Conservation (phyloP, 2,888 invertebrate species). For the Nebria salina region DNA sequence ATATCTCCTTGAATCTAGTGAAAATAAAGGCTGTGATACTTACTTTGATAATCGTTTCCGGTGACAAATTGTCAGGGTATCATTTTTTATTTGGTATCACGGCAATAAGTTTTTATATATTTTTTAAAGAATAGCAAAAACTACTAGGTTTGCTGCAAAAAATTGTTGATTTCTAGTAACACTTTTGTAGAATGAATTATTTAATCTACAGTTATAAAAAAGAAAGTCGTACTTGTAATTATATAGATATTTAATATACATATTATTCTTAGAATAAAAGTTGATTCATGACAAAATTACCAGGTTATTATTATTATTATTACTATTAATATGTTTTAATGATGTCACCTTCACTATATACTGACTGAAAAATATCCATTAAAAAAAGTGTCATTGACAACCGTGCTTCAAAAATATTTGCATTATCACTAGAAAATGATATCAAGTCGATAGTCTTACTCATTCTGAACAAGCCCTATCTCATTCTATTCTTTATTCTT, state of each 20-base stretch:
- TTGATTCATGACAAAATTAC: background rate
- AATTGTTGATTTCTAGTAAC: background rate
- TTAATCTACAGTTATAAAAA: background rate
- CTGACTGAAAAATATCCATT: background rate
- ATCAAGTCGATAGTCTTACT: constrained; percentile 20
- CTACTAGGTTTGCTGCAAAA: background rate
- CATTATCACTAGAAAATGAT: no score
- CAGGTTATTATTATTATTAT: background rate
- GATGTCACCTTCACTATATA: background rate
- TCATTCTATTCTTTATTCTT: constrained; percentile 29
- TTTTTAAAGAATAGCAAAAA: background rate
- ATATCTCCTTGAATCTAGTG: no score
- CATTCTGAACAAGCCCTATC: constrained; percentile 29
- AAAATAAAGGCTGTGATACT: background rate
- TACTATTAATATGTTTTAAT: background rate
- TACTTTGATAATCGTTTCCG: background rate
- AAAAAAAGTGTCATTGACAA: background rate
- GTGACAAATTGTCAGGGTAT: background rate
- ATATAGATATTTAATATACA: background rate
- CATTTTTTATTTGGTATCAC: background rate
- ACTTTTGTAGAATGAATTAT: background rate
- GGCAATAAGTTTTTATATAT: background rate
- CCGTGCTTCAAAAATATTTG: background rate
- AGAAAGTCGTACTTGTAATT: background rate
- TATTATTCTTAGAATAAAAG: background rate